These are phyloP conservation scores for Paratilapia polleni DNA, from an alignment of 2,113 vertebrate genomes.

Conservation along the genomic window DNA sequence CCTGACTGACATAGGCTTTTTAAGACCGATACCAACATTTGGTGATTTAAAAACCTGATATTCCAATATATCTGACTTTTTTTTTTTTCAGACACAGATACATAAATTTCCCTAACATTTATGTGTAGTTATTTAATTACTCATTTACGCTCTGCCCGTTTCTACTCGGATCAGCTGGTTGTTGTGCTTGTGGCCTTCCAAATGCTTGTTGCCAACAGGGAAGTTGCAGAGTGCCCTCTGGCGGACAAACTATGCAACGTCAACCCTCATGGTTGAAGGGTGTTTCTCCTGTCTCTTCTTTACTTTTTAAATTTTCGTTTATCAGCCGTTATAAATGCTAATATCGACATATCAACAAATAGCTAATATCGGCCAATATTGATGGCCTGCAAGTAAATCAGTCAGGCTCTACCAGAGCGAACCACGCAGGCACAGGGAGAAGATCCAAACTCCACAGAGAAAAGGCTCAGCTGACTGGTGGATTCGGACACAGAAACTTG, in stretches of 20 bases:
- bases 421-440: neutral
- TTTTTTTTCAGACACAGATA: neutral
- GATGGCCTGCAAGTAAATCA: fast-evolving
- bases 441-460: neutral
- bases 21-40: neutral
- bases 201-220: neutral
- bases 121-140: neutral
- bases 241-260: neutral
- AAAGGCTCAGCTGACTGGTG: no score
- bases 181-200: neutral
- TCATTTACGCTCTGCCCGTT: neutral
- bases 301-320: neutral
- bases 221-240: neutral
- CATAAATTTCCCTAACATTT: neutral
- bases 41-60: no score
- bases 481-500: no score
- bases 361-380: no score
- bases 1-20: neutral
- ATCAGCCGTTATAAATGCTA: neutral
- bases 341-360: neutral
- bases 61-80: fast-evolving
- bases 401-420: neutral
- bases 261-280: neutral
- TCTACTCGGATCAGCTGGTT: neutral
- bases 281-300: no score